phyloP scores from a whole-genome alignment of 2,797 vertebrate species.

The Crenuchus spilurus region DNA sequence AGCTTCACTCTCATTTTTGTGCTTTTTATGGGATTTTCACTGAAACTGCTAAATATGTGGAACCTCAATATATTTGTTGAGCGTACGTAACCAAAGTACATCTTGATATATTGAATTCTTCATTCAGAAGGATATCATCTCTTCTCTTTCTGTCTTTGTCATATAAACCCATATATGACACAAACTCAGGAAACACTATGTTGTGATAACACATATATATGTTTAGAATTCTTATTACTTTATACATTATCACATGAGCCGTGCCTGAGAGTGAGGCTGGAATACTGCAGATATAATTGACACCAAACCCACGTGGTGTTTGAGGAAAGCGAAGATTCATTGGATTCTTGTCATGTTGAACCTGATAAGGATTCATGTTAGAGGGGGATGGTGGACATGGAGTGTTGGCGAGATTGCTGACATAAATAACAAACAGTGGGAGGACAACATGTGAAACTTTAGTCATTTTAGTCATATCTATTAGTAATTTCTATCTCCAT shows the following conservation, averaged over 20 bases:
- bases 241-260: background rate
- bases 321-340: background rate
- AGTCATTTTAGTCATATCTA: background rate
- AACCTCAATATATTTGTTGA: too few species aligned
- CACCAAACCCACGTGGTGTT: background rate
- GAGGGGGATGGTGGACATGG: background rate
- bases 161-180: background rate
- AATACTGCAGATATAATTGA: background rate
- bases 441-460: background rate
- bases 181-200: background rate
- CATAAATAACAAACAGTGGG: background rate
- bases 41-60: too few species aligned
- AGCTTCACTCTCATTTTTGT: too few species aligned
- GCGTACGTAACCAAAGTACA: background rate
- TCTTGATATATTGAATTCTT: background rate
- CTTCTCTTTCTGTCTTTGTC: background rate
- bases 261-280: background rate
- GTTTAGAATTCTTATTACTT: background rate
- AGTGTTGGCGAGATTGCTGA: background rate
- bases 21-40: too few species aligned
- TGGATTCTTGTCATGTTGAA: background rate
- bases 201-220: background rate
- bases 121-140: background rate
- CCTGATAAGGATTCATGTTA: background rate
- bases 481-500: background rate